These are phyloP conservation scores for Plagodis dolabraria DNA, from an alignment of 2,888 invertebrate species.

Conservation along the genomic window DNA sequence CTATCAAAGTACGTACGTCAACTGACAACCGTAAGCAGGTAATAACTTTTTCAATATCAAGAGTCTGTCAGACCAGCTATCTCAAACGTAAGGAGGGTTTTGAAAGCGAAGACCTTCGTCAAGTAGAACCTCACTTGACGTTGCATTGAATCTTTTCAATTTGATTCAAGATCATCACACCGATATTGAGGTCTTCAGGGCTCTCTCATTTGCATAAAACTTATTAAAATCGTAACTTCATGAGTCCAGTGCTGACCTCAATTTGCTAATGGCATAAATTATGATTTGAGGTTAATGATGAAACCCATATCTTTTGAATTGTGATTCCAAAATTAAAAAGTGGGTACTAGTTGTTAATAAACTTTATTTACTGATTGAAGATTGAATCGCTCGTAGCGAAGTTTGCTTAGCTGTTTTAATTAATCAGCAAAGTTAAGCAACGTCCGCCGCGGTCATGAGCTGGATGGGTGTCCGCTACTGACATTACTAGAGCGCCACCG, in stretches of 20 bases:
- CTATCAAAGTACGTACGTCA: slow-evolving; percentile 14
- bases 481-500: no score
- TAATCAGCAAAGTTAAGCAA: no score
- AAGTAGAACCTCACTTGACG: slow-evolving; percentile 72
- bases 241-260: slow-evolving; percentile 46
- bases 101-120: slow-evolving; percentile 75
- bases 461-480: no score
- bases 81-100: slow-evolving; percentile 67
- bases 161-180: slow-evolving; percentile 66
- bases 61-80: slow-evolving; percentile 61
- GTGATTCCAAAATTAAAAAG: neutral
- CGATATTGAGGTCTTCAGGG: slow-evolving; percentile 59
- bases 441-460: no score
- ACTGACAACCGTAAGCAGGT: slow-evolving; percentile 38
- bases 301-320: slow-evolving; percentile 25
- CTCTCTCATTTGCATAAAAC: slow-evolving; percentile 77
- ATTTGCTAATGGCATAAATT: slow-evolving; percentile 59
- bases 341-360: no score
- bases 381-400: no score
- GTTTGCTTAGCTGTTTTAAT: no score
- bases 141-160: slow-evolving; percentile 72
- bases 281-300: slow-evolving; percentile 36
- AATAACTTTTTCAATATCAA: slow-evolving; percentile 63
- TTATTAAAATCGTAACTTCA: slow-evolving; percentile 73
- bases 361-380: no score